A percentile compares a stretch with the other conserved stretches of the same genome.
Evolutionary conservation across 2,797 vertebrate genomes (phyloP).

Genomic region (Rhinatrema bivittatum): DNA sequence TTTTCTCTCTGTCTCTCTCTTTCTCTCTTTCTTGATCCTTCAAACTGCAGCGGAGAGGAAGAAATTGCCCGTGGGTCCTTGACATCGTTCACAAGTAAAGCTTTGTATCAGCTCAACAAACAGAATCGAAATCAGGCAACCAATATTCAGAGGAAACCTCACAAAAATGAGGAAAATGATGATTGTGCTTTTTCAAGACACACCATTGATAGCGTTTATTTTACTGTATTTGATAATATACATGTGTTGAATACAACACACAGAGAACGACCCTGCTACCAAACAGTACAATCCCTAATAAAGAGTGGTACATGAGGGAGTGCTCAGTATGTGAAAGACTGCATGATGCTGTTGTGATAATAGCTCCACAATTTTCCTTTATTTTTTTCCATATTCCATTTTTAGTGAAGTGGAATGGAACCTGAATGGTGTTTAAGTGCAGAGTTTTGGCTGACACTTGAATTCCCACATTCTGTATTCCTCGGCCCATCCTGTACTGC

Average conservation of each 20-base stretch:
- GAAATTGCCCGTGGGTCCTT: conserved; percentile 6
- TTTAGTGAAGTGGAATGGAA: too few species aligned
- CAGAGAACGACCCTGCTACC: not conserved
- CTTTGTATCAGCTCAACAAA: conserved; percentile 14
- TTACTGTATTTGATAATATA: conserved; percentile 5
- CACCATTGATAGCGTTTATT: conserved; percentile 1
- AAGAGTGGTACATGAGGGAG: not conserved
- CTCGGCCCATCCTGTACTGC: too few species aligned
- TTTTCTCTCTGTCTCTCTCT: conserved; percentile 5
- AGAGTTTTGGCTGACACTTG: too few species aligned
- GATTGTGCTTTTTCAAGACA: not conserved
- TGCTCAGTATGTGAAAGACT: conserved; percentile 3
- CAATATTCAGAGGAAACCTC: conserved; percentile 11
- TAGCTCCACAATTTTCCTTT: too few species aligned
- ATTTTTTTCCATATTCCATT: too few species aligned
- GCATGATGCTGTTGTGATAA: not conserved
- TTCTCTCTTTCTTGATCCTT: not conserved
- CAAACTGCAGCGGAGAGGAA: conserved; percentile 15
- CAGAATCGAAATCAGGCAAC: conserved; percentile 7
- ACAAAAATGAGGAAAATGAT: not conserved
- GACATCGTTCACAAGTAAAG: conserved; percentile 17
- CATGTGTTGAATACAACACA: conserved; percentile 10
- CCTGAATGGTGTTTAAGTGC: too few species aligned
- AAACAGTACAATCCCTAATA: not conserved
- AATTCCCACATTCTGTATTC: too few species aligned